These are phyloP conservation scores for Drosophila malerkotliana DNA, from an alignment of 1,140 invertebrate genomes.

Conservation along the genomic window DNA sequence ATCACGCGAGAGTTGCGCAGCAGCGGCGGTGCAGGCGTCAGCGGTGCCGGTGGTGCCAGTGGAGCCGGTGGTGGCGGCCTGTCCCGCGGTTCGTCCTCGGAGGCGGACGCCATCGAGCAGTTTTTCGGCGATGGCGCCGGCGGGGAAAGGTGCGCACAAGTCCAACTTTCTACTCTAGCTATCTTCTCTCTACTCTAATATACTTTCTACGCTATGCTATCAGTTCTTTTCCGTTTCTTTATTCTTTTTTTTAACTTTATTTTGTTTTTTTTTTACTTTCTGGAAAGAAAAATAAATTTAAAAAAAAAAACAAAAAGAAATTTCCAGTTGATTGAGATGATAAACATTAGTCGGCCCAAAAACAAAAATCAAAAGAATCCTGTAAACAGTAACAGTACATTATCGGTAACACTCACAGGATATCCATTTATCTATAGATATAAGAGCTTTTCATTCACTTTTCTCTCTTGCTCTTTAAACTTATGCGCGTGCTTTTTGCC, in stretches of 20 bases:
- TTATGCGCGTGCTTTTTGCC: slow-evolving; percentile 32
- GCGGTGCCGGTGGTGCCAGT: slow-evolving; percentile 33
- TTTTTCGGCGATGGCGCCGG: slow-evolving; percentile 88
- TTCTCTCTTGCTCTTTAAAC: slow-evolving; percentile 34
- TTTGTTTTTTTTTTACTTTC: slow-evolving; percentile 54
- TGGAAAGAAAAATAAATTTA: slow-evolving; percentile 2
- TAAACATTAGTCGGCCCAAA: slow-evolving; percentile 76
- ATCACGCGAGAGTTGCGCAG: slow-evolving; percentile 84
- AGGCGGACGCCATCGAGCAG: slow-evolving; percentile 94
- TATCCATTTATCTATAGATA: slow-evolving; percentile 41
- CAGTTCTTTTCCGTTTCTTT: slow-evolving; percentile 49
- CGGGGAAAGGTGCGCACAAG: slow-evolving; percentile 89
- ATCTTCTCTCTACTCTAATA: slow-evolving; percentile 51
- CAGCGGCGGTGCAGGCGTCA: slow-evolving; percentile 44
- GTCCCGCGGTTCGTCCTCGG: slow-evolving; percentile 94
- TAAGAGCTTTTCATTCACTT: slow-evolving; percentile 69
- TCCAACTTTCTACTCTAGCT: slow-evolving; percentile 60
- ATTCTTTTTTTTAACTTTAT: slow-evolving; percentile 56
- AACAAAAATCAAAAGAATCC: slow-evolving; percentile 9
- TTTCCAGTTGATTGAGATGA: slow-evolving; percentile 61
- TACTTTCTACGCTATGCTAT: slow-evolving; percentile 61
- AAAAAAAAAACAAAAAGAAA: slow-evolving; percentile 26
- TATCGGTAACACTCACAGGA: slow-evolving; percentile 42
- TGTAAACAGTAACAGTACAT: slow-evolving; percentile 23
- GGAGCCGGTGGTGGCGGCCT: slow-evolving; percentile 85